These are phyloP conservation scores for Hybognathus amarus DNA, from an alignment of 2,797 vertebrate genomes.

Conservation along the genomic window DNA sequence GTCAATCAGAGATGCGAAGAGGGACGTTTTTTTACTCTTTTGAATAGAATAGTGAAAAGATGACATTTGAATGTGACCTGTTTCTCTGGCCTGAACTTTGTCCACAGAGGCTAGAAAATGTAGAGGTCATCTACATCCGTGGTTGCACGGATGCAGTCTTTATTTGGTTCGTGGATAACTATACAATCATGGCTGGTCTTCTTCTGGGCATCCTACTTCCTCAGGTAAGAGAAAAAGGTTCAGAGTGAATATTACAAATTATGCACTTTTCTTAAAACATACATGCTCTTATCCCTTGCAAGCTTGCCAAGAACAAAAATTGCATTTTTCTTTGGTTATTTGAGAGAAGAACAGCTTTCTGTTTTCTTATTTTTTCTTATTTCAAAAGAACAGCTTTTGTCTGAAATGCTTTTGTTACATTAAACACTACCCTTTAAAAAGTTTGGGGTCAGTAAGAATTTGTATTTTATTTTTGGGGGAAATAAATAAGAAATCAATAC, in stretches of 20 bases:
- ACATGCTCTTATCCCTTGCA: background rate
- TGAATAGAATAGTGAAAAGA: background rate
- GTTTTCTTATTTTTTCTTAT: no score
- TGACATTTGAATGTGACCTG: background rate
- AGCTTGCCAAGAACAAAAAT: background rate
- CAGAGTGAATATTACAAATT: background rate
- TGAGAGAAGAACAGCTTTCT: no score
- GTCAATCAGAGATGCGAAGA: background rate
- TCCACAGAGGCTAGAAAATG: constrained; percentile 79
- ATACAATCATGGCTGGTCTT: constrained; percentile 88
- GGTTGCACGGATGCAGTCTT: constrained; percentile 92
- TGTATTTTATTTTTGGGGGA: no score
- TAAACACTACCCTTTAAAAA: no score
- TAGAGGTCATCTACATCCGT: constrained; percentile 77
- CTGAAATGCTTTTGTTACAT: no score
- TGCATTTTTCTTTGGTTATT: background rate
- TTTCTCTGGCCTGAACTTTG: constrained; percentile 20
- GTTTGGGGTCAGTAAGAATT: no score
- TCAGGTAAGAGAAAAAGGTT: constrained; percentile 79
- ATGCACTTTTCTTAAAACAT: background rate
- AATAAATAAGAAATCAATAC: no score
- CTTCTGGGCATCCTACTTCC: constrained; percentile 92
- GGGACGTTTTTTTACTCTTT: background rate
- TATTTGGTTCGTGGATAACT: constrained; percentile 94
- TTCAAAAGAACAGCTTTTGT: no score